Percentiles rank a stretch among this genome's conserved stretches.
These are phyloP conservation scores for Drosophila nannoptera DNA, from an alignment of 1,140 invertebrate genomes.

Conservation along the genomic window DNA sequence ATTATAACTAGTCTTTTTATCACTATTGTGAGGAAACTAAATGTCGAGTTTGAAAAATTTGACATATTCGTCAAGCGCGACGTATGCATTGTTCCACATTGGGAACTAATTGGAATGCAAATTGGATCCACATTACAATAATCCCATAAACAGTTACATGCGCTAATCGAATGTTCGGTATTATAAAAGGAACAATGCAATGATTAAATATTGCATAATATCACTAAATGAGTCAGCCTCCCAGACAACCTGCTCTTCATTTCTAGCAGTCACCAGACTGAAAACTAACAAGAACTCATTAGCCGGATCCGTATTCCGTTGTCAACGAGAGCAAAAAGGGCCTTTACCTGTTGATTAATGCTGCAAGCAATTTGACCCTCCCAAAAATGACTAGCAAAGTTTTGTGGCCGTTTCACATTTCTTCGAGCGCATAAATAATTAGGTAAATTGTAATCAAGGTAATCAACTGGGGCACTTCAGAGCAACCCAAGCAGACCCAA, in stretches of 20 bases:
- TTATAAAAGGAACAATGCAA: slow-evolving; percentile 28
- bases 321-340: slow-evolving; percentile 11
- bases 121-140: slow-evolving; percentile 6
- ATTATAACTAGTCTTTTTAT: slow-evolving; percentile 21
- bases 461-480: slow-evolving; percentile 40
- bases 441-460: slow-evolving; percentile 49
- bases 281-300: slow-evolving; percentile 15
- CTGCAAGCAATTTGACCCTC: slow-evolving; percentile 8
- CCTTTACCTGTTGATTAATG: slow-evolving; percentile 42
- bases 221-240: too few relatives aligned
- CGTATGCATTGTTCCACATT: slow-evolving; percentile 28
- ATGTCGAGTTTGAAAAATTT: slow-evolving; percentile 41
- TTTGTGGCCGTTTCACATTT: slow-evolving; percentile 16
- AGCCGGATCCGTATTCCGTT: not conserved
- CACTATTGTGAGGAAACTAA: slow-evolving; percentile 51
- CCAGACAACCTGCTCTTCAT: not conserved
- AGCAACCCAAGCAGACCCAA: not conserved
- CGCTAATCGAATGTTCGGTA: slow-evolving; percentile 10
- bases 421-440: slow-evolving; percentile 45
- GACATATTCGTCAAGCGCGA: slow-evolving; percentile 12
- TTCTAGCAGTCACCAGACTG: not conserved
- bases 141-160: not conserved
- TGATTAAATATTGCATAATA: slow-evolving; percentile 19
- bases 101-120: slow-evolving; percentile 43
- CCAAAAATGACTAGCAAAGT: slow-evolving; percentile 8